Evolutionary conservation across 2,797 vertebrate species (phyloP).

Genomic region (Capromys pilorides): DNA sequence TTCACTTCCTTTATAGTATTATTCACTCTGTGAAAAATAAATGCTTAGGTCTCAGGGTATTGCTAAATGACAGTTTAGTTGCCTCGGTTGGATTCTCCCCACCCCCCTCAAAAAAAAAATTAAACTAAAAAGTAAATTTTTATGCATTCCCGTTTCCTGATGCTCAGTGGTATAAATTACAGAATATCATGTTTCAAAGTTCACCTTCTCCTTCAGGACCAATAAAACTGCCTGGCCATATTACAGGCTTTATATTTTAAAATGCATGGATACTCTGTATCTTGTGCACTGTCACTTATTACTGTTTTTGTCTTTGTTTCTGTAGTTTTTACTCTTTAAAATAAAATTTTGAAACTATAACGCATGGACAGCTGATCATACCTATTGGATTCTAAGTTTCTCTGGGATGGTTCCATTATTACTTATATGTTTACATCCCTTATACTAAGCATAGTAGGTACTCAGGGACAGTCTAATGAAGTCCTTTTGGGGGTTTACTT

Average conservation of each 20-base stretch:
- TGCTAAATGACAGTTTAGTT: neutral
- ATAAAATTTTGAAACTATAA: too few relatives aligned
- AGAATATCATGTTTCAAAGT: neutral
- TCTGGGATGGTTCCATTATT: neutral
- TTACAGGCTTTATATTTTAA: neutral
- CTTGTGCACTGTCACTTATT: too few relatives aligned
- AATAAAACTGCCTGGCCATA: neutral
- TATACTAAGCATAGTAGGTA: neutral
- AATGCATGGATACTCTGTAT: neutral
- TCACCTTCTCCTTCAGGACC: neutral
- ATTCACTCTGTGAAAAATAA: slow-evolving; percentile 13
- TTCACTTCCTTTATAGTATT: neutral
- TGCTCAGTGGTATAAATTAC: neutral
- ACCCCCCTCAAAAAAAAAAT: neutral
- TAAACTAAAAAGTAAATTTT: slow-evolving; percentile 2
- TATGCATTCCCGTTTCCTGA: neutral
- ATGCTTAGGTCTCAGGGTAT: neutral
- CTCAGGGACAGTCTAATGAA: slow-evolving; percentile 15
- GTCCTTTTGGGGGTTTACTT: neutral
- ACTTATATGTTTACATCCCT: neutral
- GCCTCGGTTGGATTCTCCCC: neutral
- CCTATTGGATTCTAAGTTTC: neutral
- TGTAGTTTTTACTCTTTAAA: too few relatives aligned
- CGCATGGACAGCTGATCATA: neutral
- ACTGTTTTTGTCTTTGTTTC: too few relatives aligned